phyloP scores from a whole-genome alignment of 1,140 invertebrate genomes.

The Copidosoma floridanum region DNA sequence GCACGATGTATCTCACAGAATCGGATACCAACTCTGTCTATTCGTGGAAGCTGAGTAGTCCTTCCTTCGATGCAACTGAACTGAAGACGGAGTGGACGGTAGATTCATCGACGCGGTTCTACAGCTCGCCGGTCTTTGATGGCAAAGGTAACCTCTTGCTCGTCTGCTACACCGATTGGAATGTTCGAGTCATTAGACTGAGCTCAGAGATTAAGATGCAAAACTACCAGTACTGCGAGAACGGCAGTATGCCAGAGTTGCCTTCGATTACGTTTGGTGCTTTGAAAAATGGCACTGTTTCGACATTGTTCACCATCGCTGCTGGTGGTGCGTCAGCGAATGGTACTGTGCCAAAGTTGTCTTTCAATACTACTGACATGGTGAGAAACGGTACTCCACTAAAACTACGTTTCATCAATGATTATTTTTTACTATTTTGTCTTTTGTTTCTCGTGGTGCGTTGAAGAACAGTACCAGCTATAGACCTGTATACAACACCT shows the following conservation, averaged over 20 bases:
- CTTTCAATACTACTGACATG: no score
- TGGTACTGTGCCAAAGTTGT: no score
- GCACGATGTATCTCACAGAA: conserved; percentile 66
- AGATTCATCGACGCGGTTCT: conserved; percentile 69
- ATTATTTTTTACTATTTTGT: no score
- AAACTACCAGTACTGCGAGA: conserved; percentile 63
- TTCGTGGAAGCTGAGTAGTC: conserved; percentile 62
- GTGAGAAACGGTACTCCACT: no score
- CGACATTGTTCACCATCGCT: no score
- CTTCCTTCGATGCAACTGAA: conserved; percentile 52
- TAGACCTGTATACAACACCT: no score
- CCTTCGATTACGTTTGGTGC: no score
- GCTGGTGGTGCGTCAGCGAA: no score
- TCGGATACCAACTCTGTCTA: conserved; percentile 65
- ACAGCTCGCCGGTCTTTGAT: conserved; percentile 68
- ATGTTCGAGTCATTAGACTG: conserved; percentile 63
- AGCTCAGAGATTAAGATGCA: conserved; percentile 59
- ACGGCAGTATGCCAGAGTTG: conserved; percentile 47
- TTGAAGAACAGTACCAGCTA: no score
- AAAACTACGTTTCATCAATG: no score
- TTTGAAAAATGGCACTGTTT: no score
- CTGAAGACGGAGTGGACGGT: conserved; percentile 65
- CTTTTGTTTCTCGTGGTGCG: no score
- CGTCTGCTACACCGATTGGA: conserved; percentile 55
- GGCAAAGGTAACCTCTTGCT: conserved; percentile 64